Evolutionary conservation across 2,888 invertebrate genomes (phyloP).

Genomic region (Dysmachus trigonus): DNA sequence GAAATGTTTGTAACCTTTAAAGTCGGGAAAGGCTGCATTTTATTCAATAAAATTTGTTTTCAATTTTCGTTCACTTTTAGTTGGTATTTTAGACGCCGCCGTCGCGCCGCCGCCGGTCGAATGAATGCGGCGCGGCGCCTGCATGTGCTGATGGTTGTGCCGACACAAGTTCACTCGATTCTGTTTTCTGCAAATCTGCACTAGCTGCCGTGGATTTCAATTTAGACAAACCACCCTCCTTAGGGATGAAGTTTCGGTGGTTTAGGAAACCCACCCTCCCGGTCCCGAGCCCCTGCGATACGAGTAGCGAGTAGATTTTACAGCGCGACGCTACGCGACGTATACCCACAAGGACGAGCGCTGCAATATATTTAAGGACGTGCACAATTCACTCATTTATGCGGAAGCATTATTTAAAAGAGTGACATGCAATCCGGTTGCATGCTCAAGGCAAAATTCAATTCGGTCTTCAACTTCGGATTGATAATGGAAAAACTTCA

Average conservation of each 20-base stretch:
- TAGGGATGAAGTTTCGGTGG: too few relatives aligned
- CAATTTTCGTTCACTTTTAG: constrained; percentile 33
- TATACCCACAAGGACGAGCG: neutral
- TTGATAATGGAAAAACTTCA: constrained; percentile 32
- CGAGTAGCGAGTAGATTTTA: neutral
- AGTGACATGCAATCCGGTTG: constrained; percentile 33
- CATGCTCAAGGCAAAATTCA: constrained; percentile 21
- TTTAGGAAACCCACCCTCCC: too few relatives aligned
- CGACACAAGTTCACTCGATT: neutral
- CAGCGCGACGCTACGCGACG: neutral
- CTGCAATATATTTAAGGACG: neutral
- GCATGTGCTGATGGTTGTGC: neutral
- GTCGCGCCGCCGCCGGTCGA: neutral
- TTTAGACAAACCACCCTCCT: constrained; percentile 25
- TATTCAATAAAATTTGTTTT: constrained; percentile 37
- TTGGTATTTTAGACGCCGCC: neutral
- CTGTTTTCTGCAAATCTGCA: constrained; percentile 13
- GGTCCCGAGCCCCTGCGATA: neutral
- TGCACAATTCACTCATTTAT: constrained; percentile 25
- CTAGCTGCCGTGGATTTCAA: constrained; percentile 26
- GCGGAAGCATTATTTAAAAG: constrained; percentile 21
- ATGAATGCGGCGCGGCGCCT: neutral
- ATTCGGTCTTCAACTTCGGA: constrained; percentile 8
- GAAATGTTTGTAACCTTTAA: constrained; percentile 25
- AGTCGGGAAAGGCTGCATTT: constrained; percentile 16